These are phyloP conservation scores for Agelas oroides DNA, from an alignment of 37 sponge, comb jelly and placozoan species.

Conservation along the genomic window DNA sequence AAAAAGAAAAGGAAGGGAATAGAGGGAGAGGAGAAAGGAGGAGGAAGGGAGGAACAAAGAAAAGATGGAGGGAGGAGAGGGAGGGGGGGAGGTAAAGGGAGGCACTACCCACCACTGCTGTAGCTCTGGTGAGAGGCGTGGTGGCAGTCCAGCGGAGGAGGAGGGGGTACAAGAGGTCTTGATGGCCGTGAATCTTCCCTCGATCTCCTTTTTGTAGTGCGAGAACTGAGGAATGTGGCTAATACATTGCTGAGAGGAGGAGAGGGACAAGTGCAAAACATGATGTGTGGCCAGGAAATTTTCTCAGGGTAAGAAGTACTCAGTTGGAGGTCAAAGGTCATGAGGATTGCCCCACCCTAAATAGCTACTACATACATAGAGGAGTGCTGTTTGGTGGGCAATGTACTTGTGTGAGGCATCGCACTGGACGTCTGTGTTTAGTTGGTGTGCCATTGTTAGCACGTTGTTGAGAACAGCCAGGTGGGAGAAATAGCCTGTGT, in stretches of 20 bases:
- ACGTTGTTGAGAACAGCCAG: constrained; percentile 59
- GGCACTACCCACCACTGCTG: constrained; percentile 51
- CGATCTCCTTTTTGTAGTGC: constrained; percentile 74
- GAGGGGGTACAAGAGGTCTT: constrained; percentile 35
- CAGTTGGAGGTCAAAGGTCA: no score
- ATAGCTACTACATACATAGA: constrained; percentile 47
- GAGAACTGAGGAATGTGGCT: constrained; percentile 22
- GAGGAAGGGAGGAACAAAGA: no score
- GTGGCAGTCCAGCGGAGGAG: constrained; percentile 24
- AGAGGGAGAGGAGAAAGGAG: no score
- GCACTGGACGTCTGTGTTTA: constrained; percentile 53
- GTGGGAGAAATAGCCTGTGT: constrained; percentile 65
- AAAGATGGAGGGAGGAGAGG: no score
- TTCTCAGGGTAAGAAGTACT: background rate
- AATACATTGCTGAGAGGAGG: constrained; percentile 63
- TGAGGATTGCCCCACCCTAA: no score
- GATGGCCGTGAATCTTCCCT: constrained; percentile 52
- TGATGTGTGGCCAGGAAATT: background rate
- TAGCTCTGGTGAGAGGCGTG: constrained; percentile 54
- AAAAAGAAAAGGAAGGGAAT: no score
- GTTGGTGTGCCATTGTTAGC: constrained; percentile 71
- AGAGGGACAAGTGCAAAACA: background rate
- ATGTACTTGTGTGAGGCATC: constrained; percentile 83
- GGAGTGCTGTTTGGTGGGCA: constrained; percentile 83
- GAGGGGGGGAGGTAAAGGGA: no score